phyloP scores from a whole-genome alignment of 2,888 invertebrate genomes.

The Morinoia aosen region DNA sequence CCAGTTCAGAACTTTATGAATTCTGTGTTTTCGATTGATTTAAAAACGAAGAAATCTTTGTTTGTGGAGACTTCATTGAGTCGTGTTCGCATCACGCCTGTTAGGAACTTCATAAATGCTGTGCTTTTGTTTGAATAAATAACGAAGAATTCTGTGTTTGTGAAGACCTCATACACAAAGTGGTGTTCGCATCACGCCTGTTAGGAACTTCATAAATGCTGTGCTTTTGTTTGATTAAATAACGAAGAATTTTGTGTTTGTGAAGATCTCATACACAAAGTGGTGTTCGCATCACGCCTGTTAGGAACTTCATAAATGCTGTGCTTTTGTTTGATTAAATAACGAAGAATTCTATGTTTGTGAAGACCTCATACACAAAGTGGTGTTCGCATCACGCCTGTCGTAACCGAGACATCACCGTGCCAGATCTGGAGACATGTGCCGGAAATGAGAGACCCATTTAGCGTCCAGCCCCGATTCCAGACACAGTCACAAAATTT shows the following conservation, averaged over 20 bases:
- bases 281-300: neutral
- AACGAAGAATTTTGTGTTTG: neutral
- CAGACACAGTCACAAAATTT: neutral
- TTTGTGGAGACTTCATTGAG: too few relatives aligned
- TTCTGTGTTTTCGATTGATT: too few relatives aligned
- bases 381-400: neutral
- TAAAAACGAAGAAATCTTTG: too few relatives aligned
- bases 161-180: too few relatives aligned
- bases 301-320: neutral
- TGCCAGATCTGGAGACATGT: neutral
- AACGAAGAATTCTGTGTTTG: too few relatives aligned
- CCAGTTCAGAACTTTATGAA: neutral
- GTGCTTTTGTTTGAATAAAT: too few relatives aligned
- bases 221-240: neutral
- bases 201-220: neutral
- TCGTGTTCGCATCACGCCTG: too few relatives aligned
- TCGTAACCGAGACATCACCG: neutral
- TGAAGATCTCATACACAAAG: neutral
- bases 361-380: neutral
- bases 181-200: too few relatives aligned
- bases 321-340: neutral
- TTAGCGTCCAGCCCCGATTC: neutral
- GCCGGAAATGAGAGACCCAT: neutral
- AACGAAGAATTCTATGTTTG: neutral
- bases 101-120: neutral